Percentiles rank a stretch among this genome's conserved stretches.
Conservation (phyloP, 2,888 invertebrate genomes). For the Dicyrtomina minuta region DNA sequence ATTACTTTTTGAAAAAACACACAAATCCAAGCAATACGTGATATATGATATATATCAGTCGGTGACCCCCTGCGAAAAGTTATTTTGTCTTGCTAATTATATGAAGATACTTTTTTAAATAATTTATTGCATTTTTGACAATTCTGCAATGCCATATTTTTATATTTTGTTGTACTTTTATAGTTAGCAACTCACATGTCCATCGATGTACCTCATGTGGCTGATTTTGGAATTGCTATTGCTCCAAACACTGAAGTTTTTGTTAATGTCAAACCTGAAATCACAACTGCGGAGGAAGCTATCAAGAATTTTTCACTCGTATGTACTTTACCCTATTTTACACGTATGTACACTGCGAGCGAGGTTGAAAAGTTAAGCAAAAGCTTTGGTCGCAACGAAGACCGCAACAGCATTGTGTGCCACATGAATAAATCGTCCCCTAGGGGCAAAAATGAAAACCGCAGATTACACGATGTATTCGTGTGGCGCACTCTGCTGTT, state of each 20-base stretch:
- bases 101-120: background rate
- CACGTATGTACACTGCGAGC: no score
- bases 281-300: constrained; percentile 38
- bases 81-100: no score
- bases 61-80: no score
- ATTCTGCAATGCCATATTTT: background rate
- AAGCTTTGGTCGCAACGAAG: no score
- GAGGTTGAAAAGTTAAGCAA: no score
- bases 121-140: background rate
- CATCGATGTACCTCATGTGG: constrained; percentile 44
- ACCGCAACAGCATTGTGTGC: background rate
- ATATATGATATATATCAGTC: no score
- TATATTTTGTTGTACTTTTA: background rate
- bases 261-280: constrained; percentile 40
- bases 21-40: no score
- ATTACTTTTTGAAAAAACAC: background rate
- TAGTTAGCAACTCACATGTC: constrained; percentile 39
- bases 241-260: constrained; percentile 43
- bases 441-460: no score
- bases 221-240: constrained; percentile 40
- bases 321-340: constrained; percentile 2
- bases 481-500: no score
- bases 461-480: no score
- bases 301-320: constrained; percentile 38
- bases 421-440: no score